Percentiles rank a stretch among this genome's conserved stretches.
Conservation (phyloP, 2,113 vertebrate species). For the Psettodes erumei region DNA sequence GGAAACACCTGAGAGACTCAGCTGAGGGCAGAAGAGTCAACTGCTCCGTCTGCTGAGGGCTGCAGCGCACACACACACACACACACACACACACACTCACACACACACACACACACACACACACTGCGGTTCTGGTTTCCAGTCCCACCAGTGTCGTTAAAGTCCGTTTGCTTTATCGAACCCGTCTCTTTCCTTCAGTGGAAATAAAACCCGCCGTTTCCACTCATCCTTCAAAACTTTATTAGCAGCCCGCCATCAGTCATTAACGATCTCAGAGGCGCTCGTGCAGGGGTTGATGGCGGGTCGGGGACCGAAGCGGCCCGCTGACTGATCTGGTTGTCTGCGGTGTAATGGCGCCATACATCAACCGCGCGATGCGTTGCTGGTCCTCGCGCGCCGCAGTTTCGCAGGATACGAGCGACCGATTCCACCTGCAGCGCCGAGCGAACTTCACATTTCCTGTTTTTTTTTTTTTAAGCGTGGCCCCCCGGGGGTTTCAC, state of each 20-base stretch:
- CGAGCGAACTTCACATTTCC: constrained; percentile 27
- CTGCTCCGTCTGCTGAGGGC: constrained; percentile 54
- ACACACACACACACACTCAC: background rate
- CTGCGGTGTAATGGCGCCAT: constrained; percentile 65
- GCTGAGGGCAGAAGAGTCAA: constrained; percentile 49
- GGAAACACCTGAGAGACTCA: constrained; percentile 29
- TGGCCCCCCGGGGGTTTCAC: too few species aligned
- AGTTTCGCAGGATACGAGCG: constrained; percentile 50
- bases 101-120: constrained; percentile 1
- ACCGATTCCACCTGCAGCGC: constrained; percentile 67
- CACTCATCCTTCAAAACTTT: background rate
- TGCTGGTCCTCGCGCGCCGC: constrained; percentile 63
- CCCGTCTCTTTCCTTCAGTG: background rate
- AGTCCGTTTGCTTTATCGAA: background rate
- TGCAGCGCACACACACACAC: constrained; percentile 23
- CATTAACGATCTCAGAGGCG: constrained; percentile 1
- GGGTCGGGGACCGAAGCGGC: background rate
- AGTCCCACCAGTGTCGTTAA: background rate
- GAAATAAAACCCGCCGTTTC: constrained; percentile 9
- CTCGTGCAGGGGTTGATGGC: background rate
- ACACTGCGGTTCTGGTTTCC: too few species aligned
- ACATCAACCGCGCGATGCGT: constrained; percentile 63
- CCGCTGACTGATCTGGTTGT: constrained; percentile 68
- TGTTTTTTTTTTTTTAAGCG: constrained; percentile 36
- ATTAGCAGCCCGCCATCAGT: background rate